Evolutionary conservation across 2,888 invertebrate genomes (phyloP), one percentile per base, ranked within the genome.

Genomic region (Tipula confusa): DNA sequence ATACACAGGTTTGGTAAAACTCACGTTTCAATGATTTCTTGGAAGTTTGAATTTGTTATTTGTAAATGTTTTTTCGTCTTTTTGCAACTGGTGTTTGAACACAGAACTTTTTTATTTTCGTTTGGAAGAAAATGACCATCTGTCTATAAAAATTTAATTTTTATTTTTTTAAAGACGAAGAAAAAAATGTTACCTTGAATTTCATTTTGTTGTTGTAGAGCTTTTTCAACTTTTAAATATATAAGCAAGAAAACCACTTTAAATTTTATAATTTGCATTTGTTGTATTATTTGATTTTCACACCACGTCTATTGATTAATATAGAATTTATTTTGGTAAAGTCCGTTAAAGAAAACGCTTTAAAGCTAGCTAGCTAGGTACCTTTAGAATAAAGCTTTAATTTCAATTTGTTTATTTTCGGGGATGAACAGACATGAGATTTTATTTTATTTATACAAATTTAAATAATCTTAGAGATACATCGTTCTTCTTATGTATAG

Each of bases 401-500:
- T 43, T 43, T 43, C 5, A 6, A 4, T 24, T 64, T 64, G 24
- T 64, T 64, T 64, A 64, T 64, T 64, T 24, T 24, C 7, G 24
- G 11, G 24, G 64, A n/a, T n/a, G n/a, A 64, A 64, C 24, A 64
- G 64, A 64, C 64, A 24, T 11, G 64, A 64, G 64, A 18, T 64
- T 64, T 64, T 64, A 64, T 43, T 43, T 15, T 64, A 64, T 64
- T 24, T 64, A n/a, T n/a, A 64, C 64, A 64, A 64, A 64, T 64
- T 24, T 64, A 24, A 64, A 64, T 64, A 64, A 64, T 64, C 11
- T 64, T 24, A 24, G 24, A 43, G 43, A 15, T 64, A 24, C 9
- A 64, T 24, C 43, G 5, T 0, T n/a, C 15, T 43, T 15, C 18
- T n/a, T n/a, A n/a, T n/a, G n/a, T n/a, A 64, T 24, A 24, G 24